Percentiles rank a stretch among this genome's conserved stretches.
phyloP scores from a whole-genome alignment of 2,797 vertebrate genomes.

The Buceros bicornis region DNA sequence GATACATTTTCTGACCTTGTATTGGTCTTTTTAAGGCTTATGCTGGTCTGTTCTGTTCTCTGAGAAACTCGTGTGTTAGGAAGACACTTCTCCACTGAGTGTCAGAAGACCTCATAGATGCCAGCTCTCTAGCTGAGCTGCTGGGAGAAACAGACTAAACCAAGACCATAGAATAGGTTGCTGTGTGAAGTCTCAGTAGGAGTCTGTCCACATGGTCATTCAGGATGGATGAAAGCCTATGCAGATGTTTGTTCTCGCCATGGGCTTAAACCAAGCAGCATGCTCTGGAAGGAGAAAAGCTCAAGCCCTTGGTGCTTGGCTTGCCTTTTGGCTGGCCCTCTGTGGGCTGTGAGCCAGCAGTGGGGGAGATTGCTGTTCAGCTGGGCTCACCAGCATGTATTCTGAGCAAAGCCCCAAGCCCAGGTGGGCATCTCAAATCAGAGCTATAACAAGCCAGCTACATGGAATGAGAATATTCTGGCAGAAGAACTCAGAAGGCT shows the following conservation, averaged over 20 bases:
- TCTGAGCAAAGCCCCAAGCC: neutral
- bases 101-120: neutral
- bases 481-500: neutral
- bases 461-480: fast-evolving
- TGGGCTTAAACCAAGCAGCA: neutral
- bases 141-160: neutral
- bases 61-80: neutral
- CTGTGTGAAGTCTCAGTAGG: neutral
- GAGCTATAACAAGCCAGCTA: neutral
- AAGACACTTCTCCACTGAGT: neutral
- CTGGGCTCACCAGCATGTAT: neutral
- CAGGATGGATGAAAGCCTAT: neutral
- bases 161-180: neutral
- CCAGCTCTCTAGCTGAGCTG: neutral
- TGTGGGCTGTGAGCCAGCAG: neutral
- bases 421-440: neutral
- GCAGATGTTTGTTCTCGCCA: neutral
- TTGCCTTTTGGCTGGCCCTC: neutral
- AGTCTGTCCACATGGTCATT: neutral
- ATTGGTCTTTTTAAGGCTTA: neutral
- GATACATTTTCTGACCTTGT: neutral
- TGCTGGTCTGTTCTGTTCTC: neutral
- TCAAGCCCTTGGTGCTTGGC: neutral
- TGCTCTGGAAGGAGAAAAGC: neutral
- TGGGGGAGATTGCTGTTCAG: neutral